phyloP scores from a whole-genome alignment of 1,140 invertebrate genomes.

The Mesaphorura yosii region DNA sequence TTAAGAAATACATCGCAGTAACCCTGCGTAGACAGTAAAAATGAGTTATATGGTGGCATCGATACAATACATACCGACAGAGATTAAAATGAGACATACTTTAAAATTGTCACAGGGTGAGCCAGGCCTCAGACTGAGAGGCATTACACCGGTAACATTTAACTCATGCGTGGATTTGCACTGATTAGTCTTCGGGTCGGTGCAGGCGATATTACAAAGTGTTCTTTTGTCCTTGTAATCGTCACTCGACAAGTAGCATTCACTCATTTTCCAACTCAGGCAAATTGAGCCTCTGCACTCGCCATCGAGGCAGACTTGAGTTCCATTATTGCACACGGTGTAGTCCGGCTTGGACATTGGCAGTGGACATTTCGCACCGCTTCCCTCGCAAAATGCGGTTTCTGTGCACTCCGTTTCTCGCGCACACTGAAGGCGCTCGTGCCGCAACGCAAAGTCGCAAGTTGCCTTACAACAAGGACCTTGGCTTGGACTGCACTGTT shows the following conservation, averaged over 20 bases:
- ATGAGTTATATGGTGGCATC: not conserved
- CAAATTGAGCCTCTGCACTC: constrained; percentile 94
- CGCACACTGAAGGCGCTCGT: constrained; percentile 49
- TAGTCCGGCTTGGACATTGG: constrained; percentile 61
- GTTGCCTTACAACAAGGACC: constrained; percentile 82
- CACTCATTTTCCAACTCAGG: constrained; percentile 80
- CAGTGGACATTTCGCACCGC: constrained; percentile 69
- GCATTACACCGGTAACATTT: constrained; percentile 47
- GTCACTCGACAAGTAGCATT: constrained; percentile 86
- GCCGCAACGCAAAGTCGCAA: constrained; percentile 65
- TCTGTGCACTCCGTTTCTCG: constrained; percentile 77
- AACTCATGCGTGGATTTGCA: constrained; percentile 65
- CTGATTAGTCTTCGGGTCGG: constrained; percentile 48
- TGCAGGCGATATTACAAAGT: constrained; percentile 90
- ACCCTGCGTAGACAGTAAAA: constrained; percentile 45
- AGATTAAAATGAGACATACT: constrained; percentile 39
- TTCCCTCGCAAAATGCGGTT: constrained; percentile 72
- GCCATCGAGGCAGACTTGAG: constrained; percentile 78
- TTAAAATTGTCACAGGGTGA: constrained; percentile 98
- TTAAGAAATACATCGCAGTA: constrained; percentile 98
- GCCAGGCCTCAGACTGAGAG: constrained; percentile 75
- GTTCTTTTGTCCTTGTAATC: constrained; percentile 74
- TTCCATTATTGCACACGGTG: constrained; percentile 72
- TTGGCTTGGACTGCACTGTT: constrained; percentile 70
- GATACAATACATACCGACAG: not conserved